These are phyloP conservation scores for Temnothorax rugatulus DNA, from an alignment of 2,888 invertebrate species.

Conservation along the genomic window DNA sequence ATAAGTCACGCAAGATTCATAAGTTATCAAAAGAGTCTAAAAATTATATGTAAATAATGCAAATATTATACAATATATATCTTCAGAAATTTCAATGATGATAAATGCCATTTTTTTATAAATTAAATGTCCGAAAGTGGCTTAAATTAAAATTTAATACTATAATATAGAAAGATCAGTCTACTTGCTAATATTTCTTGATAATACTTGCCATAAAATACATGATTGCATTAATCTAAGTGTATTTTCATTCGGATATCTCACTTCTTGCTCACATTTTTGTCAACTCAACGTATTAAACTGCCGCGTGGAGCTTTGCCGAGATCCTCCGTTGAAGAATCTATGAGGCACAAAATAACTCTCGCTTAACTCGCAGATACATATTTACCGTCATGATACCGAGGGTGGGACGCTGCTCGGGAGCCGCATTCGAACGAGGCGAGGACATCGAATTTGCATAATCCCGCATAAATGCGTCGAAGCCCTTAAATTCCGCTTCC, in stretches of 20 bases:
- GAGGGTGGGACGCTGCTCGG: conserved; percentile 18
- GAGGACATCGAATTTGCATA: conserved; percentile 59
- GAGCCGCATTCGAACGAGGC: conserved; percentile 38
- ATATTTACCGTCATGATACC: conserved; percentile 48
- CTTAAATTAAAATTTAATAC: conserved; percentile 13
- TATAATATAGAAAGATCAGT: background rate
- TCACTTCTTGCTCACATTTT: background rate
- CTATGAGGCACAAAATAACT: conserved; percentile 48
- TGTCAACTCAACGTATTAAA: conserved; percentile 24
- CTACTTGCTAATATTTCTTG: background rate
- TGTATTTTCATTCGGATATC: background rate
- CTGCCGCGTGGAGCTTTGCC: background rate
- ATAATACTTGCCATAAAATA: background rate
- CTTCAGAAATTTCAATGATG: background rate
- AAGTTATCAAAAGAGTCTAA: background rate
- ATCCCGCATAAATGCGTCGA: conserved; percentile 53
- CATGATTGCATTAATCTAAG: background rate
- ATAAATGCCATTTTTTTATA: background rate
- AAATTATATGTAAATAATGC: background rate
- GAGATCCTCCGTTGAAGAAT: conserved; percentile 19
- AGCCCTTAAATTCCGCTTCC: conserved; percentile 44
- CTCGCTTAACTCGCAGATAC: conserved; percentile 46
- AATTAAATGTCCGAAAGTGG: background rate
- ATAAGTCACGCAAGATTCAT: background rate
- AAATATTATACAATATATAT: background rate